Evolutionary conservation across 2,888 invertebrate genomes (phyloP), one percentile per base, ranked within the genome.

Genomic region (Phyllotreta cruciferae): DNA sequence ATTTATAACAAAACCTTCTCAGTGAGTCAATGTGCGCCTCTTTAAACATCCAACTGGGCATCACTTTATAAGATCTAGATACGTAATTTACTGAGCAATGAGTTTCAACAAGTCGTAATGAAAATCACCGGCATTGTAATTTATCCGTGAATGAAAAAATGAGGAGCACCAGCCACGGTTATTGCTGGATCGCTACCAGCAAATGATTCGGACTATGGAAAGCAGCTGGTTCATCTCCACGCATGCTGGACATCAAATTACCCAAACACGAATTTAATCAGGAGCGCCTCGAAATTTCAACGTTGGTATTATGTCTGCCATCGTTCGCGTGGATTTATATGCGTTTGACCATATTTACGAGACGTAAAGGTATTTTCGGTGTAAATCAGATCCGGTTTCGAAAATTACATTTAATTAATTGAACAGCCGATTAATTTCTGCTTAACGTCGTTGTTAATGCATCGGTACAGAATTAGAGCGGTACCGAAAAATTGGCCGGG

Each of bases 201-300:
- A 60, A 66, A 68, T 62, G 63, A 57, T 57, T 61, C 66, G 62
- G 62, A 53, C 63, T 62, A 57, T 54, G 62, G 50, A 60, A 53
- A 62, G 49, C 68, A 64, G 67, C 67, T 66, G 66, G 58, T 11
- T 41, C 49, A 6, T 63, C 44, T 62, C 61, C 62, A 66, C 67
- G 67, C 64, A 52, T 56, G 62, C 62, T 57, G 60, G 58, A 57
- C 60, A 66, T 66, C 70, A 73, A 72, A 72, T 71, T 68, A 64
- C 58, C 66, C 66, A 57, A 57, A 42, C 65, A 62, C 63, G 68
- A 66, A 72, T 72, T 71, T 65, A 68, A 72, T 71, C 63, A 67
- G 66, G 56, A 53, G 49, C 60, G 50, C 53, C 45, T 53, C 42
- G 61, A 67, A 63, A 65, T 64, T 64, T 60, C 66, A 60, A 44